phyloP scores from a whole-genome alignment of 2,888 invertebrate species.

The Mythimna pallens region DNA sequence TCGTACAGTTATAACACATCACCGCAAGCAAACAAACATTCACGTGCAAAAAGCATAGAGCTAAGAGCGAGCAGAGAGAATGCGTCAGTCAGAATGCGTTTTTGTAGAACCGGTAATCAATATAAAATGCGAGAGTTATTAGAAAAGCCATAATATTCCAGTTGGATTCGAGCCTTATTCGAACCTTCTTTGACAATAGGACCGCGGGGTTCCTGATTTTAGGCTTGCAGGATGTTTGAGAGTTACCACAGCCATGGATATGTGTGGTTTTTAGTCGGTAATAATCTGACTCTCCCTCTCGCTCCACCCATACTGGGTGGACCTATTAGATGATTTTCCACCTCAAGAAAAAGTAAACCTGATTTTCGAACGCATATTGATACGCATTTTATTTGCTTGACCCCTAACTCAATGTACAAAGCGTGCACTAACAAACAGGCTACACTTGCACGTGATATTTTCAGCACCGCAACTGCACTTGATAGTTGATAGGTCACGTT shows the following conservation, averaged over 20 bases:
- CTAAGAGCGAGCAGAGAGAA: conserved; percentile 12
- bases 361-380: too few relatives aligned
- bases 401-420: conserved; percentile 33
- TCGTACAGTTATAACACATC: conserved; percentile 8
- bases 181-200: not conserved
- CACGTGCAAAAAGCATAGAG: conserved; percentile 36
- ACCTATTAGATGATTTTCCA: too few relatives aligned
- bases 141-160: not conserved
- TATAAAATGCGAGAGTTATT: not conserved
- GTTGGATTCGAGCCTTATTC: not conserved
- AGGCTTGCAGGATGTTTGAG: too few relatives aligned
- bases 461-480: conserved; percentile 46
- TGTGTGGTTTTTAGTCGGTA: too few relatives aligned
- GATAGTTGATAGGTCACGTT: conserved; percentile 40
- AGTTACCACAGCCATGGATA: too few relatives aligned
- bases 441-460: conserved; percentile 43
- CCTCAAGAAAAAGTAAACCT: too few relatives aligned
- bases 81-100: conserved; percentile 5
- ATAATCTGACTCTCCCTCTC: too few relatives aligned
- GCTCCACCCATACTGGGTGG: too few relatives aligned
- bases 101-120: not conserved
- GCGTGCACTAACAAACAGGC: conserved; percentile 46
- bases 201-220: not conserved
- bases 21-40: conserved; percentile 24
- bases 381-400: conserved; percentile 17